Conservation (phyloP, 2,888 invertebrate genomes). For the Acanthosepion pharaonis region DNA sequence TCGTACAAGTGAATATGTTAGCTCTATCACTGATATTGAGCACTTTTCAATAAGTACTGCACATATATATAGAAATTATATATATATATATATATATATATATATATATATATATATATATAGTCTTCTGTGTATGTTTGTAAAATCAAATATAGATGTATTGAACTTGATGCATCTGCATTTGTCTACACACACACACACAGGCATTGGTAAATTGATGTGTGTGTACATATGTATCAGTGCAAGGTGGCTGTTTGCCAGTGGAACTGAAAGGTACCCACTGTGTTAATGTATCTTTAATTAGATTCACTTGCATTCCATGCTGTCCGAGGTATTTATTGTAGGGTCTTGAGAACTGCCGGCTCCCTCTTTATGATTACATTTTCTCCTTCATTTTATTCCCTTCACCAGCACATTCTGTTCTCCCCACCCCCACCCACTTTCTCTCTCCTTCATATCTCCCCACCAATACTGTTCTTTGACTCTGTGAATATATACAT, state of each 20-base stretch:
- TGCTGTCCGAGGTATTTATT: conserved; percentile 33
- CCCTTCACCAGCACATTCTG: neutral
- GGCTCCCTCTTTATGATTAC: neutral
- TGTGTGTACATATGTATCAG: neutral
- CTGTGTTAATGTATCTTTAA: conserved; percentile 33
- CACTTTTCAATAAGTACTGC: no score
- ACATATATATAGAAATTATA: no score
- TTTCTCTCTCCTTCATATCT: neutral
- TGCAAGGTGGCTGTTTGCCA: neutral
- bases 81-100: no score
- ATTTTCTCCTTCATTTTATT: neutral
- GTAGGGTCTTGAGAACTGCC: conserved; percentile 6
- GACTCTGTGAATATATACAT: neutral
- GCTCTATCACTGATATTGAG: no score
- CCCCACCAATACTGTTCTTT: neutral
- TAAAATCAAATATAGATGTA: neutral
- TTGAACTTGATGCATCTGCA: neutral
- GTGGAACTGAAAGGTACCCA: neutral
- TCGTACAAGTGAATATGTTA: no score
- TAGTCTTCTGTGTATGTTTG: neutral
- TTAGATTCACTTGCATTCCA: conserved; percentile 22
- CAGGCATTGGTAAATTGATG: neutral
- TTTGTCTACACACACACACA: neutral
- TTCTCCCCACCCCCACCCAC: neutral
- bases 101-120: no score